Percentiles rank a stretch among this genome's conserved stretches.
These are phyloP conservation scores for Syrmaticus mikado DNA, from an alignment of 2,113 vertebrate genomes.

Conservation along the genomic window DNA sequence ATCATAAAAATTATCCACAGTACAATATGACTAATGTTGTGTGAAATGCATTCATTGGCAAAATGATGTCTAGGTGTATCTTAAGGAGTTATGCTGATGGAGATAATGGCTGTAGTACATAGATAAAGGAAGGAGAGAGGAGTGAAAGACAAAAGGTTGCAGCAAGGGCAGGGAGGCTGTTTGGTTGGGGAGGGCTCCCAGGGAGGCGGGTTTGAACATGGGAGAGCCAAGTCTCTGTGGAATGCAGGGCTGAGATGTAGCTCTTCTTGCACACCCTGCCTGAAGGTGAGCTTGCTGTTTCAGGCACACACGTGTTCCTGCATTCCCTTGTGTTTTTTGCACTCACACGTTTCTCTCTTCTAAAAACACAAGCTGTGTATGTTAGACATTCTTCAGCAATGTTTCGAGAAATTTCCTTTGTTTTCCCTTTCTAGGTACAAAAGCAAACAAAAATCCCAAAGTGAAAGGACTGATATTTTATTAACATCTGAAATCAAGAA, in stretches of 20 bases:
- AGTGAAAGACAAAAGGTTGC: slow-evolving; percentile 63
- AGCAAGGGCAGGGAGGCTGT: slow-evolving; percentile 28
- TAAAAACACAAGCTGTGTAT: not conserved
- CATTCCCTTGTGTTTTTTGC: not conserved
- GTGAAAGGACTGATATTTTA: not conserved
- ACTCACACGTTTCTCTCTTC: slow-evolving; percentile 42
- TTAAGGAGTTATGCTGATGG: slow-evolving; percentile 66
- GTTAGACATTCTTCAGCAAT: slow-evolving; percentile 19
- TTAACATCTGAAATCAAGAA: not conserved
- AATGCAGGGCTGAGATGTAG: not conserved
- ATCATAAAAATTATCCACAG: slow-evolving; percentile 65
- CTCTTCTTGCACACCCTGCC: not conserved
- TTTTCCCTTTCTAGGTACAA: not conserved
- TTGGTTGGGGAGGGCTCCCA: not conserved
- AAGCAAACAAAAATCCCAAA: not conserved
- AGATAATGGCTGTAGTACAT: slow-evolving; percentile 56
- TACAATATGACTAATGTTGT: slow-evolving; percentile 70
- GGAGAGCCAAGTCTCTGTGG: not conserved
- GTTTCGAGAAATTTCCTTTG: not conserved
- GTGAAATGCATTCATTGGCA: slow-evolving; percentile 68
- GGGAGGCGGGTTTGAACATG: not conserved
- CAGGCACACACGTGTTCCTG: not conserved
- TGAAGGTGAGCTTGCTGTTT: not conserved
- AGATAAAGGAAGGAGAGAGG: slow-evolving; percentile 46
- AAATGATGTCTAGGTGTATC: slow-evolving; percentile 66